Evolutionary conservation across 2,797 vertebrate species (phyloP).

Genomic region (Melanogrammus aeglefinus): DNA sequence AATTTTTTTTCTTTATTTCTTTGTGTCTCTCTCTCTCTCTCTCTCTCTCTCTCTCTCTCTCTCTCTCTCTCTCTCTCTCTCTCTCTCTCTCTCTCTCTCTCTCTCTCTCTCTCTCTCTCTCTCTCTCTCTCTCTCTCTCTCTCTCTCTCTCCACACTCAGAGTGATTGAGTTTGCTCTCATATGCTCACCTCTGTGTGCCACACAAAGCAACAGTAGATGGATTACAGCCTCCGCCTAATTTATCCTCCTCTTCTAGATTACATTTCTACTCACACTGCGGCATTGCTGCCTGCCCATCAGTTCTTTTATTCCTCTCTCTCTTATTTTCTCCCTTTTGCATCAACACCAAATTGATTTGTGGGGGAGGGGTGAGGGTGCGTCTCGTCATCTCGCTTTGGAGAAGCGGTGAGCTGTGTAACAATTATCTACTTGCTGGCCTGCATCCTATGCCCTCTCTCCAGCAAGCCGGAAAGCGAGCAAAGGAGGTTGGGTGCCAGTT

Average conservation of each 20-base stretch:
- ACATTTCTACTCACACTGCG: constrained; percentile 34
- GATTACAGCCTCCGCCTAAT: constrained; percentile 30
- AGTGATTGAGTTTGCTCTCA: constrained; percentile 27
- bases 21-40: background rate
- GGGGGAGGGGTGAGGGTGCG: background rate
- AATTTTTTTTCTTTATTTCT: background rate
- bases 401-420: constrained; percentile 32
- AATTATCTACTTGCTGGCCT: constrained; percentile 4
- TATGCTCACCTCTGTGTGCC: constrained; percentile 21
- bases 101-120: constrained; percentile 34
- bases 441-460: constrained; percentile 18
- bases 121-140: constrained; percentile 13
- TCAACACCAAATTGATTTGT: background rate
- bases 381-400: constrained; percentile 4
- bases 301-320: background rate
- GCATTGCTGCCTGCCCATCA: background rate
- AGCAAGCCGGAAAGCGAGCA: background rate
- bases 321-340: background rate
- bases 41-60: constrained; percentile 3
- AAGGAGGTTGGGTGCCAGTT: constrained; percentile 1
- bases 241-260: constrained; percentile 39
- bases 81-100: constrained; percentile 9
- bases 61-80: constrained; percentile 34
- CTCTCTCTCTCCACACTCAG: constrained; percentile 13
- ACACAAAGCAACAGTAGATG: constrained; percentile 9